Evolutionary conservation across 2,797 vertebrate genomes (phyloP).

Genomic region (Ptychadena robeensis): DNA sequence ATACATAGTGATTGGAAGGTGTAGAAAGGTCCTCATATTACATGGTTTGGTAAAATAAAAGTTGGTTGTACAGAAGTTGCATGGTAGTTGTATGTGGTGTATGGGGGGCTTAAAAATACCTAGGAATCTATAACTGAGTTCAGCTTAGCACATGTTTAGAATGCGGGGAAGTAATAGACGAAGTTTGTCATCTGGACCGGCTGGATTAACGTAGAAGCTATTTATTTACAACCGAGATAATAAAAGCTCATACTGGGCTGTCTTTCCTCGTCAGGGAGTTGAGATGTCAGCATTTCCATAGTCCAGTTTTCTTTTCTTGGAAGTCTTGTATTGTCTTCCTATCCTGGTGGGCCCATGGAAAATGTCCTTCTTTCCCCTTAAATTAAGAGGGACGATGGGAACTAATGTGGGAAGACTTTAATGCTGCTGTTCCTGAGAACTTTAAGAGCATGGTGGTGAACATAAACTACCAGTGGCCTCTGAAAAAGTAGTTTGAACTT

Average conservation of each 20-base stretch:
- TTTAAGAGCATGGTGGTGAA: background rate
- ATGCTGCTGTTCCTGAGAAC: background rate
- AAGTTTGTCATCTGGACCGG: background rate
- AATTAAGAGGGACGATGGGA: background rate
- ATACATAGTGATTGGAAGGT: too few species aligned
- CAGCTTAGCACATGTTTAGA: background rate
- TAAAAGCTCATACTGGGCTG: background rate
- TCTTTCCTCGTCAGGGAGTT: background rate
- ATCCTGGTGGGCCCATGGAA: background rate
- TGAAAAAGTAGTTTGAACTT: background rate
- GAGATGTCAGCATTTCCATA: background rate
- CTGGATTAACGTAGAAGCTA: background rate
- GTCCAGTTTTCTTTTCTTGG: background rate
- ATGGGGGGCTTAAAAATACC: too few species aligned
- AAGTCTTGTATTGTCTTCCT: background rate
- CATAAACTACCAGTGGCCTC: background rate
- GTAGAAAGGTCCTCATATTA: too few species aligned
- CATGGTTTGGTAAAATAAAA: too few species aligned
- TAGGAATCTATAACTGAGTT: too few species aligned
- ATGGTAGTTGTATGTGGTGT: too few species aligned
- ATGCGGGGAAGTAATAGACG: background rate
- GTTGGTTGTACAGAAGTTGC: too few species aligned
- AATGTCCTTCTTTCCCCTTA: background rate
- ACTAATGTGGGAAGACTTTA: background rate
- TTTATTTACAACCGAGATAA: background rate